Evolutionary conservation across 2,888 invertebrate species (phyloP), one percentile per base, ranked within the genome.

Genomic region (Ornithoptera alexandrae): DNA sequence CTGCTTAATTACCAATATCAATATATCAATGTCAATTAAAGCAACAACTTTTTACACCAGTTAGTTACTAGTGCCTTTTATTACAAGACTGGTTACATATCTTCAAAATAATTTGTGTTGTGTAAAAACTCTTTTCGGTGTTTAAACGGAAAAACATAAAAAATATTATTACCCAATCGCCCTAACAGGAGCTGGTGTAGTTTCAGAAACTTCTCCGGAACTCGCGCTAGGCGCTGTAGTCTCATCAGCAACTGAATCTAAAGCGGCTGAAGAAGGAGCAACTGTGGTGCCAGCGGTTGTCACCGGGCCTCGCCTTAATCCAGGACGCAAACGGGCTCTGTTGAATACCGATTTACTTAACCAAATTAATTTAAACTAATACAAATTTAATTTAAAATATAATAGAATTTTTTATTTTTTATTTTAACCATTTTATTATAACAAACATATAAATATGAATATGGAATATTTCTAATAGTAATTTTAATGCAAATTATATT

Each of bases 241-340:
- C 62, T 88, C 89, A 39, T 86, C 87, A 0, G 81, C 77, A 1
- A 85, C 76, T 22, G 68, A 46, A 15, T 46, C 60, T 0, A 73
- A 70, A 22, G 70, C 71, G 15, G 67, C 77, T 5, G 77, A 77
- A 0, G 78, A 73, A 1, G 92, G 84, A 12, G 90, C 84, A 18
- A 87, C 84, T 0, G 85, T 82, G 1, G 84, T 79, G 0, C 84
- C 81, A 22, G 83, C 83, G 1, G 85, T 83, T 3, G 86, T 81
- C 0, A 85, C 79, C 22, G 80, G 78, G 58, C 81, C 78, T 69
- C 84, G 80, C 72, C 88, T 85, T 72, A 88, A 74, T 15, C 85
- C 85, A 30, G 94, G 93, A 58, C 94, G 91, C 7, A 93, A 90
- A 72, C 94, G 91, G 20, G 91, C 81, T 77, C 92, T 92, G 77